Percentiles rank a stretch among this genome's conserved stretches.
Evolutionary conservation across 2,113 vertebrate species (phyloP).

Genomic region (Erpornis zantholeuca): DNA sequence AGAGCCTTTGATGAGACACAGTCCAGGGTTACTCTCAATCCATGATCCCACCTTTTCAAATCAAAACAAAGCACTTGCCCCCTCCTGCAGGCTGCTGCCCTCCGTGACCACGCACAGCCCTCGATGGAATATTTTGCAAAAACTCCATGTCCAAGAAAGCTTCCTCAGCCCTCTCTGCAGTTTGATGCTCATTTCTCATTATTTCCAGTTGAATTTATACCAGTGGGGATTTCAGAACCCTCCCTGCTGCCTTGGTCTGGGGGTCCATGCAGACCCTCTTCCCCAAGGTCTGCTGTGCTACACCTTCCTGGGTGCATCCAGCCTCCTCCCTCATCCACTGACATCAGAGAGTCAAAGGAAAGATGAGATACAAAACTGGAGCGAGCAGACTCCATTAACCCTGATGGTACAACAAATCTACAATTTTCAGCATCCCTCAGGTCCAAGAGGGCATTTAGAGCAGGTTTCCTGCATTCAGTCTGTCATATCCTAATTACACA

Average conservation of each 20-base stretch:
- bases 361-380: neutral
- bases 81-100: neutral
- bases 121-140: neutral
- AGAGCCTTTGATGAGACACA: neutral
- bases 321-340: neutral
- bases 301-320: neutral
- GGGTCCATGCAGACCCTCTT: neutral
- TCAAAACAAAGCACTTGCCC: neutral
- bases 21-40: neutral
- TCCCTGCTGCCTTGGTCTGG: neutral
- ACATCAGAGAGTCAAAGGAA: neutral
- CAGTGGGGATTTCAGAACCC: neutral
- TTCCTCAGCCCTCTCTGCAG: neutral
- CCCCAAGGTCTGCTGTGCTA: neutral
- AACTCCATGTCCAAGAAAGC: neutral
- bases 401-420: neutral
- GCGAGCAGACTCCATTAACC: neutral
- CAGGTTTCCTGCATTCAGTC: neutral
- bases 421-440: neutral
- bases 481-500: neutral
- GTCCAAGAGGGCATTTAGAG: neutral
- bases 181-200: neutral
- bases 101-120: neutral
- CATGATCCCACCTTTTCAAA: neutral
- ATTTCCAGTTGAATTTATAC: neutral